A percentile compares a stretch with the other conserved stretches of the same genome.
Evolutionary conservation across 2,888 invertebrate species (phyloP).

Genomic region (Lasius fuliginosus): DNA sequence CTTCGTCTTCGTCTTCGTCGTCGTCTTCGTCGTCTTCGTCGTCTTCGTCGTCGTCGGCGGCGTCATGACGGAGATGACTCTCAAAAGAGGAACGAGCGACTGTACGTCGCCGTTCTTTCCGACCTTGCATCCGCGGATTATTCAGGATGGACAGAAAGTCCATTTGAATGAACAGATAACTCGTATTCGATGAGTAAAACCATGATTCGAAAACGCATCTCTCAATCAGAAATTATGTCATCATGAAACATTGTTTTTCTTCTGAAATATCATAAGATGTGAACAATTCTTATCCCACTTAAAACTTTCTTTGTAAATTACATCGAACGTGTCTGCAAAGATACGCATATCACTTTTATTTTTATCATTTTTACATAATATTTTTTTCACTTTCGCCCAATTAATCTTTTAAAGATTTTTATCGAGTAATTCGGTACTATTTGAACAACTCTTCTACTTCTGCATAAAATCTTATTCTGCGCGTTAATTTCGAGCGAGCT

Average conservation of each 20-base stretch:
- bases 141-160: not conserved
- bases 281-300: not conserved
- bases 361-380: slow-evolving; percentile 7
- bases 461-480: slow-evolving; percentile 16
- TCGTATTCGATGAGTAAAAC: not conserved
- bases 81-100: not conserved
- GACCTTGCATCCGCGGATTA: slow-evolving; percentile 27
- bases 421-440: slow-evolving; percentile 6
- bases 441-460: not conserved
- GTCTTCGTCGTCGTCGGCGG: slow-evolving; percentile 47
- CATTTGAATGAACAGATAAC: not conserved
- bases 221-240: not conserved
- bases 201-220: not conserved
- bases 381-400: slow-evolving; percentile 2
- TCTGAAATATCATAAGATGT: not conserved
- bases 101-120: not conserved
- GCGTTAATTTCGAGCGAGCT: not conserved
- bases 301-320: not conserved
- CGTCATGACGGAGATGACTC: slow-evolving; percentile 24
- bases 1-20: slow-evolving; percentile 41
- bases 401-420: not conserved
- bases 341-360: not conserved
- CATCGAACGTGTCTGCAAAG: not conserved
- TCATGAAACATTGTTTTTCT: not conserved
- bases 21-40: slow-evolving; percentile 27